Evolutionary conservation across 2,797 vertebrate species (phyloP).

Genomic region (Pantherophis alleghaniensis): DNA sequence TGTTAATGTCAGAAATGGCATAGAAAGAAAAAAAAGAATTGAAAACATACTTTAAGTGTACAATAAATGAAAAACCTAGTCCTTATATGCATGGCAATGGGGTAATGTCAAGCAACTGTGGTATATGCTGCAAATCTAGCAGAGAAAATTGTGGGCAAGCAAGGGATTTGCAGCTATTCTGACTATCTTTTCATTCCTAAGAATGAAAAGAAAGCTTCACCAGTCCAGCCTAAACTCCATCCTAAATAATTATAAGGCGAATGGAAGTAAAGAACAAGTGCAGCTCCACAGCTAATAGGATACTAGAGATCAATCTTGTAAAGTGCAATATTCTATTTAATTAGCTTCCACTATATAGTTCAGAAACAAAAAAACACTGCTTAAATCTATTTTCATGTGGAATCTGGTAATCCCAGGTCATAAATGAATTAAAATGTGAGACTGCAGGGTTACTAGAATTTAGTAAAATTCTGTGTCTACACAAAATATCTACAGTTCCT

Average conservation of each 20-base stretch:
- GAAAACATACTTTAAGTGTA: not conserved
- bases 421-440: too few species aligned
- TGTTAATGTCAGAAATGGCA: not conserved
- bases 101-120: not conserved
- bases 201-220: not conserved
- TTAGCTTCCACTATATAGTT: not conserved
- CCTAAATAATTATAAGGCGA: not conserved
- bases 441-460: not conserved
- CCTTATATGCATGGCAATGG: not conserved
- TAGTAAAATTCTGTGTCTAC: not conserved
- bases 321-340: not conserved
- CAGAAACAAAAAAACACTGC: not conserved
- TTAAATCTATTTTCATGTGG: not conserved
- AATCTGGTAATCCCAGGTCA: not conserved
- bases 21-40: not conserved
- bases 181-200: not conserved
- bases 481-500: not conserved
- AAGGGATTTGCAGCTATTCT: not conserved
- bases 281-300: not conserved
- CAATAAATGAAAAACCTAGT: not conserved
- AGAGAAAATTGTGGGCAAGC: not conserved
- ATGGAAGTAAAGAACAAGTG: too few species aligned
- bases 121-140: not conserved
- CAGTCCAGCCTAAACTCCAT: not conserved
- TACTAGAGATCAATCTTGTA: not conserved